Base-by-base conservation (phyloP, 2,888 invertebrate genomes). In the Nesidiocoris tenuis region DNA sequence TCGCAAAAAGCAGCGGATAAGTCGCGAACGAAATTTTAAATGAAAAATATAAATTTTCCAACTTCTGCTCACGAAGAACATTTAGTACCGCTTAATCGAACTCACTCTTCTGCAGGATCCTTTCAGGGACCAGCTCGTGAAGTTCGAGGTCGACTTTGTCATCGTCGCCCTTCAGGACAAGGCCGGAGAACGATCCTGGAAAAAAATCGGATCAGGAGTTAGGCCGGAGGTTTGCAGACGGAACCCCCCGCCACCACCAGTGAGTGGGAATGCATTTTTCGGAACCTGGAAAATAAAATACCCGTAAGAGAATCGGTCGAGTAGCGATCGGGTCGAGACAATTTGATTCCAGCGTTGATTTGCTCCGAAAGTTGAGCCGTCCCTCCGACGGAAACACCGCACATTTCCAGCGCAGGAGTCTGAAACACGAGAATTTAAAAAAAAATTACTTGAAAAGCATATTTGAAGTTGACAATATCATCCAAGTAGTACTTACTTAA, bases 101-200 rank as follows among this genome's bases (percentile, higher is more conserved):
- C 83, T 81, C 82, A 85, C 85, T 83, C 78, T 81, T 81, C 72
- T 81, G 81, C n/a, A 85, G 81, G 23, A 83, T 82, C 79, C 83
- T 83, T 65, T 84, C 83, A 3, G 84, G 82, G 76, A 85, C 83
- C 1, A 85, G 67, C 86, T 83, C 1, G 84, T 86, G 76, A 84
- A 85, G 78, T 59, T 79, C 78, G 21, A 84, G 84, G 79, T 83
- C 84, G 5, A 82, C 70, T 55, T 61, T 65, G 1, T 74, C 65
- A 3, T 77, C 67, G 23, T 75, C 55, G 16, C 71, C 59, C 0
- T 70, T 70, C 70, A 70, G 19, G 1, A 64, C 74, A 24, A 65
- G 23, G 1, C 74, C 74, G 56, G 63, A 65, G 7, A 74, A 56
- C 17, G 74, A 74, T 22, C 64, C 65, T 61, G 19, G 9, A 66